Percentiles rank a stretch among this genome's conserved stretches.
phyloP scores from a whole-genome alignment of 2,797 vertebrate genomes.

The Microcaecilia unicolor region DNA sequence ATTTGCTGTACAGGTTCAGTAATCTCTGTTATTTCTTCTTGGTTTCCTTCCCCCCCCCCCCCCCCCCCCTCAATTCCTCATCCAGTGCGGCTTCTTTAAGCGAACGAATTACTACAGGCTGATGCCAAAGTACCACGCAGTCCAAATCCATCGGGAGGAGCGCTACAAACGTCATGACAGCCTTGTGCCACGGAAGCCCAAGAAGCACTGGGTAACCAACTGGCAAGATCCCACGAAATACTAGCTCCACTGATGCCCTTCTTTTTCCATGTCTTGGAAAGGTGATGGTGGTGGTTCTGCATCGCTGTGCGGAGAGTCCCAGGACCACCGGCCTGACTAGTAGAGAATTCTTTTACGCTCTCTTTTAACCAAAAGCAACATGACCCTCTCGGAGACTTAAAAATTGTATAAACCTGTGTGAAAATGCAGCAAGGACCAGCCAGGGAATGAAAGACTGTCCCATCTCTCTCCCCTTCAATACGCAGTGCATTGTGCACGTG shows the following conservation, averaged over 20 bases:
- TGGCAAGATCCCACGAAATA: conserved; percentile 82
- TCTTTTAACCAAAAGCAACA: no score
- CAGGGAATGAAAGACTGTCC: neutral
- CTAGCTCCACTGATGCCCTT: no score
- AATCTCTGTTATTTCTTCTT: neutral
- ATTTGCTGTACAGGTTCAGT: no score
- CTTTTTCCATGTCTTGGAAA: no score
- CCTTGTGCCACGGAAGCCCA: conserved; percentile 62
- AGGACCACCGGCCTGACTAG: neutral
- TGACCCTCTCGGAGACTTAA: no score
- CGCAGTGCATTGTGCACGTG: no score
- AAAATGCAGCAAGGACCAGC: neutral
- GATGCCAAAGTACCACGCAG: conserved; percentile 89
- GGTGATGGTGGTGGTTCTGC: no score
- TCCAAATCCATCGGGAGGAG: conserved; percentile 79
- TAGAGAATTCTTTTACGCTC: conserved; percentile 18
- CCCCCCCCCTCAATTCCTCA: fast-evolving
- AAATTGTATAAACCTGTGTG: no score
- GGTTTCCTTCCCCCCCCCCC: neutral
- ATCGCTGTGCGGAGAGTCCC: neutral
- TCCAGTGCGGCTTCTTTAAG: conserved; percentile 88
- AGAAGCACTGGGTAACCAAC: conserved; percentile 89
- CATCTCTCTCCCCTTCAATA: no score
- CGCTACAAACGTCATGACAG: conserved; percentile 69
- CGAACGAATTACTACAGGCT: conserved; percentile 81